Conservation (phyloP, 2,888 invertebrate species). For the Eupithecia vulgata region DNA sequence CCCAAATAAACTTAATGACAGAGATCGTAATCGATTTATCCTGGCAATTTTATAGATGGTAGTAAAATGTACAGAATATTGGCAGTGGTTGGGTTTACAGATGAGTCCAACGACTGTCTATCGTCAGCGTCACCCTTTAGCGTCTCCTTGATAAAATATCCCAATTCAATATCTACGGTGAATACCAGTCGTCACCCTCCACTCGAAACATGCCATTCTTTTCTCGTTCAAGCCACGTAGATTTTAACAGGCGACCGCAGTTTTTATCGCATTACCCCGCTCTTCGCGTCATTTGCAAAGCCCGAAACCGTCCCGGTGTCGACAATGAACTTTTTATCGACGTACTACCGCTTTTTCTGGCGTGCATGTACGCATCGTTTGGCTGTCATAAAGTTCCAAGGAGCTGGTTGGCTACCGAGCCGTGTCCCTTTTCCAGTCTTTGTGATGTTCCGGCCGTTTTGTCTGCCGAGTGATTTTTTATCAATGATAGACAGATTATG, state of each 20-base stretch:
- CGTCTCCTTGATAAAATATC: constrained; percentile 50
- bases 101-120: constrained; percentile 23
- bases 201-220: constrained; percentile 60
- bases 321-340: constrained; percentile 77
- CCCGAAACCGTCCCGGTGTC: constrained; percentile 69
- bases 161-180: constrained; percentile 50
- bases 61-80: constrained; percentile 41
- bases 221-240: constrained; percentile 58
- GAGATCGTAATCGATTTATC: constrained; percentile 42
- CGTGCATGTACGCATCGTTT: constrained; percentile 71
- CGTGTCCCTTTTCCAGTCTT: constrained; percentile 58
- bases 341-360: constrained; percentile 66
- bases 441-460: constrained; percentile 54
- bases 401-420: constrained; percentile 58
- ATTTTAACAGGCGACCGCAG: constrained; percentile 55
- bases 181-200: constrained; percentile 2
- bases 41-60: constrained; percentile 37
- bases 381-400: constrained; percentile 68
- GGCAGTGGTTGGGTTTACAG: constrained; percentile 38
- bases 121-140: constrained; percentile 27
- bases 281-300: constrained; percentile 72
- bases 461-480: constrained; percentile 49
- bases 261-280: constrained; percentile 74
- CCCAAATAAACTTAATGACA: constrained; percentile 41
- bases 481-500: constrained; percentile 48